Evolutionary conservation across 2,113 vertebrate genomes (phyloP), one percentile per base, ranked within the genome.

Genomic region (Antechinus stuartii): DNA sequence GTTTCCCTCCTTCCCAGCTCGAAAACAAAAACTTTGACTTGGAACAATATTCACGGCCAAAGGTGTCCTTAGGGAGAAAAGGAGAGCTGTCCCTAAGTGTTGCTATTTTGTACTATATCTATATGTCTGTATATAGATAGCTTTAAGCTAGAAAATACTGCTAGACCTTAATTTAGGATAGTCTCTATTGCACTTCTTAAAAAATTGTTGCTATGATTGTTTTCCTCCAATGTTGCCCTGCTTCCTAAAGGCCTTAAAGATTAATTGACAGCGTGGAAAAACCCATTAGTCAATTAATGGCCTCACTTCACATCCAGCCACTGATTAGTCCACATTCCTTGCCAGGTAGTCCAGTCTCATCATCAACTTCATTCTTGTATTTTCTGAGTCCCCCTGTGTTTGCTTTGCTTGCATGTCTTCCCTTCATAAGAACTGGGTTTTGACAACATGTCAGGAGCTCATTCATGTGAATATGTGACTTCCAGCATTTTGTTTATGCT

Each of bases 211-310:
- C 57, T 89, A 92, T 96, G 94, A 97, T 96, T 96, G 95, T 93
- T 95, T 96, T 96, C 92, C 95, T 95, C 95, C 57, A 96, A 94
- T 95, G 95, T 49, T 52, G 68, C 47, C n/a, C 91, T 94, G 96
- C 91, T 89, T n/a, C 52, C 93, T 96, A 96, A 95, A 96, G 54
- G 93, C 95, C 96, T 96, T 93, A 97, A 96, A 97, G 96, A 96
- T 97, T 96, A 97, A 96, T 96, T 97, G 96, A 96, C 96, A 96
- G 96, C 90, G 93, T 95, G 94, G 94, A 94, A 97, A 97, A 95
- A 57, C 95, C 95, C 96, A 94, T 93, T 92, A 96, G 93, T 90
- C 94, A 96, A 95, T 97, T 96, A 97, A 97, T 89, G 84, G 30
- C 84, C 93, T 23, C 68, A 61, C 52, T 93, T 97, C 91, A 97